Evolutionary conservation across 2,797 vertebrate genomes (phyloP).

Genomic region (Coccyzus lansbergi): DNA sequence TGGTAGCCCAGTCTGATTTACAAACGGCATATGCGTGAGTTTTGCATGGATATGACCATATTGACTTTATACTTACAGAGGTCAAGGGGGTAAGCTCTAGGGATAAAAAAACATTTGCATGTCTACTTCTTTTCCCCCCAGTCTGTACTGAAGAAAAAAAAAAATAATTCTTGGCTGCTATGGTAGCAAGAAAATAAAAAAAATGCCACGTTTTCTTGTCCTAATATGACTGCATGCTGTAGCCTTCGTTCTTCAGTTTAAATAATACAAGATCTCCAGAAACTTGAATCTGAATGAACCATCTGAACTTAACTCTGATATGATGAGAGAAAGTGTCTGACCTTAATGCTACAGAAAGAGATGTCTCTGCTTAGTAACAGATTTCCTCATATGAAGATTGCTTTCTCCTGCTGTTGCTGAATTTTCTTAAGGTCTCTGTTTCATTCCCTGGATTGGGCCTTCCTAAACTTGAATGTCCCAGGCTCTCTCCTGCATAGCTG

Average conservation of each 20-base stretch:
- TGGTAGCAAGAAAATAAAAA: neutral
- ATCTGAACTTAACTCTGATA: neutral
- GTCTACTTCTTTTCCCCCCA: neutral
- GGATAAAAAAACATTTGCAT: neutral
- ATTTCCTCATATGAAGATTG: neutral
- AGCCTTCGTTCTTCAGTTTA: neutral
- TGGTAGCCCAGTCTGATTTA: neutral
- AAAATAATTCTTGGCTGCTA: neutral
- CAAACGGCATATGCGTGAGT: rapidly evolving
- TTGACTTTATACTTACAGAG: neutral
- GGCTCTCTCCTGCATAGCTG: neutral
- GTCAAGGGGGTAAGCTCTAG: neutral
- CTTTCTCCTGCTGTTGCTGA: neutral
- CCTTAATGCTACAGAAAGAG: neutral
- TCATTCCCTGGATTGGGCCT: neutral
- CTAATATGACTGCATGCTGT: neutral
- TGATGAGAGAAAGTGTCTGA: neutral
- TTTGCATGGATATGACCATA: neutral
- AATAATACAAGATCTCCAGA: neutral
- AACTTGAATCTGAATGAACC: conserved; percentile 9
- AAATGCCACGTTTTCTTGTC: neutral
- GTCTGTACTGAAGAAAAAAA: neutral
- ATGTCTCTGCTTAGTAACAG: neutral
- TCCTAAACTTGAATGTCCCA: neutral
- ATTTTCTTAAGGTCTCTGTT: neutral